Evolutionary conservation across 2,797 vertebrate species (phyloP).

Genomic region (Kryptopterus vitreolus): DNA sequence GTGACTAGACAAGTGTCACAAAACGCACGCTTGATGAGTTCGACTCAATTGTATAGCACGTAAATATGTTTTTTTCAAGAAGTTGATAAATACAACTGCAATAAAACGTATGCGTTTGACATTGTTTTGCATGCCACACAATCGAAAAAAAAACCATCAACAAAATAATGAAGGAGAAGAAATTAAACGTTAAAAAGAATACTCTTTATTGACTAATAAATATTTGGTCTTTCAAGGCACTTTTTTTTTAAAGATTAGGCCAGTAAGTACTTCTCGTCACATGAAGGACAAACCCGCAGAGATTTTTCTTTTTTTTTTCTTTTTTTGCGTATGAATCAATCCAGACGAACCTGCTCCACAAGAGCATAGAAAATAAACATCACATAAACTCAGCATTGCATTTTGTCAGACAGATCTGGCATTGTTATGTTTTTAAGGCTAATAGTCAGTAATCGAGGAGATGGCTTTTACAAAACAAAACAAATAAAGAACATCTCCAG

Average conservation of each 20-base stretch:
- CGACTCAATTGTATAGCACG: neutral
- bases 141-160: neutral
- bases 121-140: neutral
- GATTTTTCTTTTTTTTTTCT: constrained; percentile 2
- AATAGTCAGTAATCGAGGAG: constrained; percentile 26
- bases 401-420: constrained; percentile 2
- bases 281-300: constrained; percentile 54
- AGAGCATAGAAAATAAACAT: constrained; percentile 48
- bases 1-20: neutral
- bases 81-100: neutral
- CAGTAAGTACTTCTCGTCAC: constrained; percentile 75
- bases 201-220: constrained; percentile 61
- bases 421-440: constrained; percentile 33
- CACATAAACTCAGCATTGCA: constrained; percentile 19
- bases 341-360: constrained; percentile 52
- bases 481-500: constrained; percentile 8
- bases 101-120: neutral
- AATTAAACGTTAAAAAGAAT: constrained; percentile 52
- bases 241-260: constrained; percentile 61
- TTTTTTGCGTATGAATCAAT: constrained; percentile 28
- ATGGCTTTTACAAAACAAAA: constrained; percentile 5
- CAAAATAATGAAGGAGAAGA: constrained; percentile 9
- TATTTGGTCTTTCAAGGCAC: constrained; percentile 74
- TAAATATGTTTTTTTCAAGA: neutral
- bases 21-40: neutral